Base-by-base conservation (phyloP, 2,888 invertebrate species). In the Mesochorus sp. region DNA sequence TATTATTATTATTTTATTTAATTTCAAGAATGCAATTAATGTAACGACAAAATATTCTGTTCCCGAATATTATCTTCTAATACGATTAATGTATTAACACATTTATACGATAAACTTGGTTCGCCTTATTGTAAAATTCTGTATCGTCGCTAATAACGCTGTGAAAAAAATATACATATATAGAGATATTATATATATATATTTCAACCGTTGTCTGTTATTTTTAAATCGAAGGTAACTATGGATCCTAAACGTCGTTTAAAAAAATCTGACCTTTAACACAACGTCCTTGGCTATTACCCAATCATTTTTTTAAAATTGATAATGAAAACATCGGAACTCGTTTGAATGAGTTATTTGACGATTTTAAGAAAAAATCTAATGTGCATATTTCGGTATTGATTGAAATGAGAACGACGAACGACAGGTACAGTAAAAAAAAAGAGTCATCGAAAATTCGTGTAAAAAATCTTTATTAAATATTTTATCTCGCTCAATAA, bases 81-180 rank as follows among this genome's bases (percentile, higher is more conserved):
- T 86, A 85, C 86, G 80, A 88, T 88, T 88, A 89, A 89, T 89
- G 85, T 87, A 89, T 89, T 89, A 90, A 90, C 87, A 39, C n/a
- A 85, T 83, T 86, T 85, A 86, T 82, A 84, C 80, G 71, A 85
- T 82, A 82, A 83, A 84, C 83, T 82, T 83, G 78, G 78, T 81
- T 82, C 80, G 81, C 82, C 82, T 83, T 82, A 83, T 78, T 88
- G 86, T 87, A 85, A 87, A 87, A 86, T 89, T 89, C 87, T 89
- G 87, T 88, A 89, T 87, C 83, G 83, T 85, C 83, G 86, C 87
- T 89, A 89, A 87, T 89, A 87, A 88, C 85, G 87, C 86, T 89
- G 87, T 88, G 87, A 87, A 85, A 85, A 85, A 85, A 80, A 81
- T 80, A 79, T 55, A 81, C 76, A 79, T 67, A 67, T 66, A 75